Evolutionary conservation across 1,140 invertebrate genomes (phyloP).

Genomic region (Hesperophylax magnus): DNA sequence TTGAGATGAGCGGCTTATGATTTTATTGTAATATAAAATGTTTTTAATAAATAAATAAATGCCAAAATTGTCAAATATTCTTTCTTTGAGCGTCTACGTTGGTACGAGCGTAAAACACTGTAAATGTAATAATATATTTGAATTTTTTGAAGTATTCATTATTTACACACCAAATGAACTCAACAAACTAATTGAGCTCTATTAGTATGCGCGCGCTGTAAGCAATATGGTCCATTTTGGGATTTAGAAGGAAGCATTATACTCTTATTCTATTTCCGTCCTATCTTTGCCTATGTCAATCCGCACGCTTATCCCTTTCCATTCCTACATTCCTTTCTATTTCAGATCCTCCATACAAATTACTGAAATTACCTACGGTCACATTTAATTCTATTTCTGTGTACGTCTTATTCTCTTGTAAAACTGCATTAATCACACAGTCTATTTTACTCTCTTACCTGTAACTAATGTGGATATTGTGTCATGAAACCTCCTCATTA

Average conservation of each 20-base stretch:
- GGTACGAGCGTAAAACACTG: too few relatives aligned
- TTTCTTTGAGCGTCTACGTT: too few relatives aligned
- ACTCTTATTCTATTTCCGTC: not conserved
- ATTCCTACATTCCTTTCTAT: conserved; percentile 26
- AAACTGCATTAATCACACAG: conserved; percentile 19
- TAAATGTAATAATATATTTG: too few relatives aligned
- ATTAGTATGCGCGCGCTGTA: too few relatives aligned
- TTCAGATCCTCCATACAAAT: conserved; percentile 18
- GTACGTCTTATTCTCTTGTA: not conserved
- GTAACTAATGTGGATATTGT: conserved; percentile 16
- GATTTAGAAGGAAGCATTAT: not conserved
- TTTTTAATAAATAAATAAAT: too few relatives aligned
- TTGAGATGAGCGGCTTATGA: too few relatives aligned
- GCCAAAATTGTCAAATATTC: too few relatives aligned
- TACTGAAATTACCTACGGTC: not conserved
- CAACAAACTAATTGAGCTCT: too few relatives aligned
- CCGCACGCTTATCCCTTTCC: not conserved
- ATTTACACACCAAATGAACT: too few relatives aligned
- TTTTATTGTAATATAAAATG: too few relatives aligned
- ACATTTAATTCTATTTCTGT: not conserved
- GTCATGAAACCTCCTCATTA: not conserved
- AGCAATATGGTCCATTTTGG: too few relatives aligned
- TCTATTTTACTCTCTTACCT: not conserved
- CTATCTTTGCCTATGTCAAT: not conserved
- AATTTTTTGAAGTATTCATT: too few relatives aligned